Conservation (phyloP, 2,797 vertebrate genomes). For the Dendrocincla fuliginosa region DNA sequence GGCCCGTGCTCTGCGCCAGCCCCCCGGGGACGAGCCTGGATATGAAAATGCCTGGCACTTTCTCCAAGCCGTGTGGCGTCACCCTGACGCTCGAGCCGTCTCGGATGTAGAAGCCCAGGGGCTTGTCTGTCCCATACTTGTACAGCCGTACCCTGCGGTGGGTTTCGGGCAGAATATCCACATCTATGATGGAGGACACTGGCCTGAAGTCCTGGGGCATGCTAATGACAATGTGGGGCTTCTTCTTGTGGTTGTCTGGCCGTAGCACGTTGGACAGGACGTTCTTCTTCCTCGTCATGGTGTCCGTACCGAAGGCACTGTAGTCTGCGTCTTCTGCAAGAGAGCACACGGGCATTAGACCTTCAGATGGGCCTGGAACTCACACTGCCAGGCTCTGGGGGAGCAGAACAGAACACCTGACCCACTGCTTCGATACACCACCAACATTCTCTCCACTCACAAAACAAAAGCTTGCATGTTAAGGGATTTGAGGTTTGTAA, state of each 20-base stretch:
- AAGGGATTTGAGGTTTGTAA: neutral
- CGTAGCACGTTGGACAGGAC: conserved; percentile 90
- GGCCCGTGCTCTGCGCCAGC: conserved; percentile 93
- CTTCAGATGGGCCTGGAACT: neutral
- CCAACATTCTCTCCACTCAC: neutral
- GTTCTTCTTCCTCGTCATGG: conserved; percentile 91
- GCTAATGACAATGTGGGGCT: conserved; percentile 91
- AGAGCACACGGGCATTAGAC: neutral
- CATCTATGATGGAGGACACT: conserved; percentile 96
- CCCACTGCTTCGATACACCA: neutral
- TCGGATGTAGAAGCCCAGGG: conserved; percentile 95
- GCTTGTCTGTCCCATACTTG: conserved; percentile 95
- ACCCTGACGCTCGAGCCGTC: conserved; percentile 95
- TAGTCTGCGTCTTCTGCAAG: conserved; percentile 94
- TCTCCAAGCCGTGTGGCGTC: conserved; percentile 92
- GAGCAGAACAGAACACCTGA: neutral
- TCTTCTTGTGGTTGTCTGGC: conserved; percentile 88
- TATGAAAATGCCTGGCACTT: conserved; percentile 95
- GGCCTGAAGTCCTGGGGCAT: conserved; percentile 95
- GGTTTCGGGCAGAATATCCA: conserved; percentile 95
- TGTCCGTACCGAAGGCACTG: conserved; percentile 89
- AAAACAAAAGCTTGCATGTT: neutral
- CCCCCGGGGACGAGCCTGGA: conserved; percentile 94
- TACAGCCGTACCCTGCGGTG: conserved; percentile 93
- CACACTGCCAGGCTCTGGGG: accelerated